Conservation (phyloP, 2,113 vertebrate species). For the Synodontis membranacea region DNA sequence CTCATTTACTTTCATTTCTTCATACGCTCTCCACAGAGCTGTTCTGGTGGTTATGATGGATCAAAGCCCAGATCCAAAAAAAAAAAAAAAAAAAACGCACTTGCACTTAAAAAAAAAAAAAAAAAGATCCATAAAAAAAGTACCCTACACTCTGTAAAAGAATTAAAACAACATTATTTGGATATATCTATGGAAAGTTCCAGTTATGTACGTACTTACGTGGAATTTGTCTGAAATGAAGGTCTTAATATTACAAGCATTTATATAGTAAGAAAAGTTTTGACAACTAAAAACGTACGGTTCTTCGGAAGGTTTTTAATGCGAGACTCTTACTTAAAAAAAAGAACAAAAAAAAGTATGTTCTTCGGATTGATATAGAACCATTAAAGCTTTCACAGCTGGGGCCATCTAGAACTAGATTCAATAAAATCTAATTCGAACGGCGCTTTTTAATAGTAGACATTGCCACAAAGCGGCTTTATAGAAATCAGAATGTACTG, state of each 20-base stretch:
- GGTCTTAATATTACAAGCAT: neutral
- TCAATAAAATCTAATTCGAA: neutral
- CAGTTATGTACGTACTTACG: neutral
- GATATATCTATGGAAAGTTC: neutral
- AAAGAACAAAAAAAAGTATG: neutral
- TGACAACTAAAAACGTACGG: neutral
- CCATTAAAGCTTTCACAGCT: neutral
- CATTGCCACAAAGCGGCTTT: neutral
- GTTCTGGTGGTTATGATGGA: neutral
- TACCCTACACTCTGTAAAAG: too few species aligned
- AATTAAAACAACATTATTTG: neutral
- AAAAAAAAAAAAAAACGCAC: too few species aligned
- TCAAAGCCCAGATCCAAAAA: slow-evolving; percentile 4
- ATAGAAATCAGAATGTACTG: neutral
- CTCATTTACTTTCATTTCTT: slow-evolving; percentile 9
- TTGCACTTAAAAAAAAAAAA: neutral
- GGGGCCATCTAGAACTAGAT: neutral
- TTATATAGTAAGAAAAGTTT: neutral
- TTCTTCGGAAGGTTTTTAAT: neutral
- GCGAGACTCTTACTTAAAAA: neutral
- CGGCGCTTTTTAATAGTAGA: neutral
- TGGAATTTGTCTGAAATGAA: neutral
- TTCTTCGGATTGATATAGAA: neutral
- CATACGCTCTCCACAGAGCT: neutral
- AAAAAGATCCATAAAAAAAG: neutral